Evolutionary conservation across 2,113 vertebrate genomes (phyloP), one percentile per base, ranked within the genome.

Genomic region (Rhinichthys klamathensis): DNA sequence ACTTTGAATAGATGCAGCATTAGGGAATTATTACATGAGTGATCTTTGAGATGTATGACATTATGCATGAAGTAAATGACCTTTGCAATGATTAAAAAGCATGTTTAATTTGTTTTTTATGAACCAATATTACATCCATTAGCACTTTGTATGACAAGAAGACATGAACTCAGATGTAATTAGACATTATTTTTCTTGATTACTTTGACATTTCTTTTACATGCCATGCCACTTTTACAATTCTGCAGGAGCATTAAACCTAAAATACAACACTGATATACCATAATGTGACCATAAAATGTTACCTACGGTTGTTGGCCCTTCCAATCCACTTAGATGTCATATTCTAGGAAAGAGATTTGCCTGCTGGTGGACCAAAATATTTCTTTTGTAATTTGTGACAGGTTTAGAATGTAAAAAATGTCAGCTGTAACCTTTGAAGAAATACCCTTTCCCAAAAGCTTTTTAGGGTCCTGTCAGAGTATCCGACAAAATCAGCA

Each of bases 341-440:
- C 56, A 46, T 23, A 49, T 63, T 73, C 35, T 15, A 18, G 32
- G n/a, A 32, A 63, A 32, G 51, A 61, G 70, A 74, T 83, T 27
- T 74, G 35, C 82, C 67, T 30, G 16, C 46, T 27, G 56, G 38
- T n/a, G n/a, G 38, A 84, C 82, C 82, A 76, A 49, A 61, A 67
- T 63, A 30, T 49, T 25, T 73, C 32, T 76, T 84, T 46, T 67
- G 73, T 84, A 32, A 84, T 84, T 63, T 60, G 56, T 65, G 72
- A 84, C 35, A 56, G 73, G 58, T 65, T 56, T 46, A 2, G 44
- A 80, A 74, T 74, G 70, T 74, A 51, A 61, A 75, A 30, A 75
- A 49, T 65, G 35, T 51, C 75, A 70, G 23, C 15, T n/a, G 15
- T 85, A 85, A 85, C 84, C 84, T 79, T 85, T 79, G 32, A 79